Evolutionary conservation across 2,113 vertebrate species (phyloP), one percentile per base, ranked within the genome.

Genomic region (Butorides virescens): DNA sequence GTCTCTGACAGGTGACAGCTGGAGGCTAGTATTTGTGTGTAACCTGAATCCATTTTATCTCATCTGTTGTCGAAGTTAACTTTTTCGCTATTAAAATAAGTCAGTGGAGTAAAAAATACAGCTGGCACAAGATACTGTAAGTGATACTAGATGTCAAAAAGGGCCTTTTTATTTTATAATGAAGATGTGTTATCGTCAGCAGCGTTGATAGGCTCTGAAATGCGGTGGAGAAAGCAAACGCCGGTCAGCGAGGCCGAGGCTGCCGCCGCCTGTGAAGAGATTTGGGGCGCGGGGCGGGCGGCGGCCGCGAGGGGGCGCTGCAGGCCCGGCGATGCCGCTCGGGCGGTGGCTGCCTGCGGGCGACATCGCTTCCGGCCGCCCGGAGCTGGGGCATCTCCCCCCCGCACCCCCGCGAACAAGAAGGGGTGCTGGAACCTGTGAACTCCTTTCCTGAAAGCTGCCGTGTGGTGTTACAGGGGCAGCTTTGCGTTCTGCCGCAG

Each of bases 81-180:
- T 44, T 34, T 55, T 13, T 25, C 25, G 5, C 29, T 15, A 3
- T 46, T 44, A 21, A 15, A 16, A 17, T 4, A 18, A 50, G 19
- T 9, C n/a, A 34, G 0, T 14, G 8, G 70, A 55, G 30, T 36
- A 4, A 5, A 26, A 26, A 20, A 10, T 1, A 0, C 32, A 4
- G 70, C 37, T 3, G 17, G 3, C 25, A 12, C 3, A 4, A 50
- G 37, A 2, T 10, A 4, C 46, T 10, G 30, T 7, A 0, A 5
- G 10, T 1, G 72, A 3, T 5, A 0, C 0, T 3, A 1, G 49
- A 0, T 16, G 0, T 6, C 37, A 0, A 9, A 1, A 5, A 5
- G 8, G 14, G 10, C 15, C 2, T 30, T 34, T 62, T 52, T 7
- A 12, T 17, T 58, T n/a, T 39, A 3, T 27, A 17, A 23, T 5